Base-by-base conservation (phyloP, 1,140 invertebrate genomes). In the Drosophila mojavensis region DNA sequence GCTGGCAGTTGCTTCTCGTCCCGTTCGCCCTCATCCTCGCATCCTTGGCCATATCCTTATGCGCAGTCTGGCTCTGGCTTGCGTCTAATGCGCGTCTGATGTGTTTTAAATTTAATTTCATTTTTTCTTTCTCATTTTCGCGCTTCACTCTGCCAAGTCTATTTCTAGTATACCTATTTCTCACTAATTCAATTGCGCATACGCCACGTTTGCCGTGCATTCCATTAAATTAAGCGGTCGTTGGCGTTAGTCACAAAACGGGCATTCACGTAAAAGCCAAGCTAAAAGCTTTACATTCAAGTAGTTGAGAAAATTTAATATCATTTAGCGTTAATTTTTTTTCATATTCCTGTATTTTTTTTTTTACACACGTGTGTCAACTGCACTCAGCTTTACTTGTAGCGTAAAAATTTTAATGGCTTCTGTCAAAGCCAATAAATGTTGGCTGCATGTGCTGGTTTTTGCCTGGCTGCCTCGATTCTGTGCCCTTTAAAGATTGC, bases 71-170 rank as follows among this genome's bases (percentile, higher is more conserved):
- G 39, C 39, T 53, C 15, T 20, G 56, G 56, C 10, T 53, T 59
- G 24, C n/a, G 47, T 61, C 70, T 79, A 73, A 86, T 81, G 75
- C 41, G 69, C 36, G 66, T 75, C 66, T 85, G 83, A 85, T 82
- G 82, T 88, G 58, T 82, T 86, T 86, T 88, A 88, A 85, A 86
- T 86, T 88, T 82, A 88, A 82, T 86, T 86, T 77, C 51, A 72
- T 68, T 73, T 81, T 54, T 60, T 30, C 20, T 24, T 24, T 24
- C 3, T 24, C 20, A 24, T 30, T 30, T 59, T 51, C 17, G 28
- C 33, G 43, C 60, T 17, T 39, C 53, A 33, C 5, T 39, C 36
- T 53, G 62, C 56, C 55, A 66, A 56, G 56, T 62, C 39, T 36
- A 48, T n/a, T 26, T 39, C 54, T 47, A 36, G 36, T 28, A 47